Evolutionary conservation across 2,113 vertebrate genomes (phyloP).

Genomic region (Actinemys pallida): DNA sequence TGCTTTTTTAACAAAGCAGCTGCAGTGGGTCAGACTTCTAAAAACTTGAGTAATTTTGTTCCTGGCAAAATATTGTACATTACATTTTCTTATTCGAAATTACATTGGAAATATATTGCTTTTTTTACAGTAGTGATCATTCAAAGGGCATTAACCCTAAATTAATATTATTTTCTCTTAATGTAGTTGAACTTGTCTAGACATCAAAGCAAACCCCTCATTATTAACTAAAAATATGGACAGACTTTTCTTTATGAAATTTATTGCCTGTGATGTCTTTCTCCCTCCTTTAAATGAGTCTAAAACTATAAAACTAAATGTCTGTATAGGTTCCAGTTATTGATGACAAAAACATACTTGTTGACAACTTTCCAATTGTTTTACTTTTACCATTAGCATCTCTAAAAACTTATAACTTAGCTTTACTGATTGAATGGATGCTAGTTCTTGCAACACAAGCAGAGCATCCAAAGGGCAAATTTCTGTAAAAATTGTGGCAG

Average conservation of each 20-base stretch:
- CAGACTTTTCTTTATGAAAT: slow-evolving; percentile 44
- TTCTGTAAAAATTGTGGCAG: background rate
- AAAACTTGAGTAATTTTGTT: slow-evolving; percentile 27
- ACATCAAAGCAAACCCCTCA: slow-evolving; percentile 22
- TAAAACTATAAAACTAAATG: background rate
- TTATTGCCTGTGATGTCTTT: slow-evolving; percentile 5
- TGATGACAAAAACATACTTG: background rate
- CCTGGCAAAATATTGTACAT: slow-evolving; percentile 21
- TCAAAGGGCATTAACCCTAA: slow-evolving; percentile 8
- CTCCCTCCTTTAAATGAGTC: slow-evolving; percentile 5
- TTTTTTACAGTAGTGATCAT: background rate
- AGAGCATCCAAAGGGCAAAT: background rate
- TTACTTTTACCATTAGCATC: slow-evolving; percentile 24
- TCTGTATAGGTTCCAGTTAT: background rate
- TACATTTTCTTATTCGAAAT: slow-evolving; percentile 2
- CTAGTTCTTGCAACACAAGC: background rate
- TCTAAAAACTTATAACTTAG: background rate
- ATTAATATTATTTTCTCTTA: slow-evolving; percentile 38
- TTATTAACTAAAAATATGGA: slow-evolving; percentile 39
- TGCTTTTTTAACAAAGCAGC: slow-evolving; percentile 58
- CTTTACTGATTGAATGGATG: background rate
- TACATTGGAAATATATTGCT: background rate
- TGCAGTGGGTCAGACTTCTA: slow-evolving; percentile 49
- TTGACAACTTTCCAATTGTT: background rate
- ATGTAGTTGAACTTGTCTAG: slow-evolving; percentile 36